phyloP scores from a whole-genome alignment of 1,140 invertebrate genomes.

The Aphidius ervi region DNA sequence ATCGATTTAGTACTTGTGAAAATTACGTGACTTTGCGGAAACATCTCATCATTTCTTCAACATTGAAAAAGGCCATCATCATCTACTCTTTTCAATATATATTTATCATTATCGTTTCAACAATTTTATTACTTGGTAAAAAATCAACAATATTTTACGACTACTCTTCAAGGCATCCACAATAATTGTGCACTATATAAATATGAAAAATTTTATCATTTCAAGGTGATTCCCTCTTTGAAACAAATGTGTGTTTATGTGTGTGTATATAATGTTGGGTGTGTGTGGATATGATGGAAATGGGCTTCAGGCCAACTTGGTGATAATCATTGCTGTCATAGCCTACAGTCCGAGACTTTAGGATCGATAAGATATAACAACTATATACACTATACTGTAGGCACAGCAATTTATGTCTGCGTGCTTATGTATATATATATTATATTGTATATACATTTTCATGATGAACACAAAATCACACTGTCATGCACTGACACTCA shows the following conservation, averaged over 20 bases:
- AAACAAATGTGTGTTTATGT: neutral
- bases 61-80: constrained; percentile 4
- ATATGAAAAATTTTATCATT: too few species aligned
- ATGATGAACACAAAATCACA: too few species aligned
- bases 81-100: neutral
- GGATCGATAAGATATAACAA: constrained; percentile 16
- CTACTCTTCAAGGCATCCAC: too few species aligned
- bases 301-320: constrained; percentile 17
- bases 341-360: constrained; percentile 2
- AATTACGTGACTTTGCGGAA: constrained; percentile 18
- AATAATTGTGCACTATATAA: too few species aligned
- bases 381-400: neutral
- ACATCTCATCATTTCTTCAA: constrained; percentile 5
- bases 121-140: too few species aligned
- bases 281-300: neutral
- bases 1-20: constrained; percentile 16
- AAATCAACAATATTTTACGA: too few species aligned
- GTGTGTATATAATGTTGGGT: too few species aligned
- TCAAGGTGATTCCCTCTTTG: neutral
- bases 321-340: constrained; percentile 24
- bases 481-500: too few species aligned
- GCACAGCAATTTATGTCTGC: too few species aligned
- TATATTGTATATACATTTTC: too few species aligned
- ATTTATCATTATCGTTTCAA: too few species aligned
- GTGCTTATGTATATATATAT: too few species aligned